These are phyloP conservation scores for Gallinago nigripennis DNA, from an alignment of 2,797 vertebrate genomes.

Conservation along the genomic window DNA sequence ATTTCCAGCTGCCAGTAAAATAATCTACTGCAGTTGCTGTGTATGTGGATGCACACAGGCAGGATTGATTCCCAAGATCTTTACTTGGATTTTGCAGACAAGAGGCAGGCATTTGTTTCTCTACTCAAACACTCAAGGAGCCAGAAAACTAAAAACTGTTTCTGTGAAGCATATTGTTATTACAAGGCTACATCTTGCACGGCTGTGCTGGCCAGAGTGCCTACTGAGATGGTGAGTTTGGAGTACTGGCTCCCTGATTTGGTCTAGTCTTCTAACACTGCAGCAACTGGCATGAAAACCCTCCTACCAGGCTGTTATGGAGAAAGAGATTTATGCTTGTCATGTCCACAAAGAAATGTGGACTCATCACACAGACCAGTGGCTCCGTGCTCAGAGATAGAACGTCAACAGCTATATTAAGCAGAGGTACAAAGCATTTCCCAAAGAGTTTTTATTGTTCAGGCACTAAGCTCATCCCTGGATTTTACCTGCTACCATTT, in stretches of 20 bases:
- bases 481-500: neutral
- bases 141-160: neutral
- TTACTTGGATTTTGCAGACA: neutral
- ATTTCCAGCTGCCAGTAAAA: neutral
- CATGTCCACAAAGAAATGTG: neutral
- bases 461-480: neutral
- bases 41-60: neutral
- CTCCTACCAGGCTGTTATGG: neutral
- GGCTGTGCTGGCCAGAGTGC: neutral
- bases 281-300: slow-evolving; percentile 35
- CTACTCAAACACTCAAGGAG: neutral
- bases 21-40: neutral
- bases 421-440: neutral
- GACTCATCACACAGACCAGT: neutral
- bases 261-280: neutral
- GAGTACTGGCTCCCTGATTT: neutral
- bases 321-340: neutral
- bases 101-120: neutral
- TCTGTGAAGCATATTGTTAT: neutral
- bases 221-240: neutral
- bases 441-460: neutral
- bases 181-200: neutral
- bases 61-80: neutral
- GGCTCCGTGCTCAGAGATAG: neutral
- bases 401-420: slow-evolving; percentile 7